Evolutionary conservation across 2,113 vertebrate genomes (phyloP), one percentile per base, ranked within the genome.

Genomic region (Rana temporaria): DNA sequence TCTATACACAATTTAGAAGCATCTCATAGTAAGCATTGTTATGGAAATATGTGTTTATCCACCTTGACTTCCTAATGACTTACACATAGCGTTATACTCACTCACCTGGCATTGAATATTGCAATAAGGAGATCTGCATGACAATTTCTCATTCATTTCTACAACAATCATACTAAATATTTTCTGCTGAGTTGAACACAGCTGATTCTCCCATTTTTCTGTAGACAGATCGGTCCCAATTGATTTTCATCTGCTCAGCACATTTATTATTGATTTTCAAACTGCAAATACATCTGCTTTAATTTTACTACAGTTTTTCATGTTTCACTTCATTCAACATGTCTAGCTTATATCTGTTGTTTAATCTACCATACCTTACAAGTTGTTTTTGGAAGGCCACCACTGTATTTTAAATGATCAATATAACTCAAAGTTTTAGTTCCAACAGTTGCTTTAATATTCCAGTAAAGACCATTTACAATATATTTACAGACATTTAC

Each of bases 251-350:
- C 42, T 19, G 19, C 63, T 56, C 26, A 38, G 56, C 63, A 57
- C 76, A 78, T 78, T 78, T 65, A 78, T 78, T 78, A 78, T 78
- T 78, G 76, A 78, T 78, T 78, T 78, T 56, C 26, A 67, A 78
- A 66, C 42, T 67, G 52, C 62, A 78, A 78, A 78, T 78, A 78
- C 76, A 67, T 78, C 64, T 66, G 63, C 63, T 67, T 34, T 67
- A 24, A 32, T 67, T 67, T 56, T 56, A n/a, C 52, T n/a, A 32
- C 52, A 56, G 48, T 78, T 56, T 78, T 66, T 30, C 19, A 19
- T 30, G 56, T 78, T 67, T 66, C 63, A 64, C 20, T 30, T 77
- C 60, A 64, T 48, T 77, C 62, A 42, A 63, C 63, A 76, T 52
- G 56, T 76, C 59, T 24, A 76, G 22, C 38, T 52, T 42, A 64